Percentiles rank a stretch among this genome's conserved stretches.
Conservation (phyloP, 2,113 vertebrate species). For the Galeopterus variegatus region DNA sequence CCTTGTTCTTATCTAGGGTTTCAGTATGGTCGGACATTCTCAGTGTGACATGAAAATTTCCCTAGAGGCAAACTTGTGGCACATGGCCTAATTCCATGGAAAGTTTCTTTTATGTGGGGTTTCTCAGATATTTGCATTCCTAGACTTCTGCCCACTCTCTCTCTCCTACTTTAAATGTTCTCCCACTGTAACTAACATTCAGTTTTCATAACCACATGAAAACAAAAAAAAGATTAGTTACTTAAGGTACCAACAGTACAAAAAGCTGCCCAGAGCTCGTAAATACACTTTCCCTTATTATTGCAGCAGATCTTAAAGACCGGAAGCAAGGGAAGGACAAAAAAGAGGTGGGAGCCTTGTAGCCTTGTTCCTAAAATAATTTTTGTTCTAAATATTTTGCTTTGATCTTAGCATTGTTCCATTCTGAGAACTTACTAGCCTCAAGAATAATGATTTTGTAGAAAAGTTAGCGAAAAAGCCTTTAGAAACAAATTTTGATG, state of each 20-base stretch:
- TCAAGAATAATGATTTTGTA: background rate
- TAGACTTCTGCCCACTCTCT: constrained; percentile 17
- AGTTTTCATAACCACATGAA: constrained; percentile 26
- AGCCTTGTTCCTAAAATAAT: background rate
- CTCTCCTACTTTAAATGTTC: constrained; percentile 32
- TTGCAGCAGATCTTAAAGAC: background rate
- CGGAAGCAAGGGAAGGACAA: background rate
- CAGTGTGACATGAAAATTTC: constrained; percentile 58
- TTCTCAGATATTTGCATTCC: background rate
- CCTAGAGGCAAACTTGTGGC: constrained; percentile 22
- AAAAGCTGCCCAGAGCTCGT: background rate
- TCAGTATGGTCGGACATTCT: constrained; percentile 22
- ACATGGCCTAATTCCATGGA: constrained; percentile 9
- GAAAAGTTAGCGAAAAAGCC: background rate
- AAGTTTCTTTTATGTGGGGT: background rate
- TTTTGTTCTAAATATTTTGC: background rate
- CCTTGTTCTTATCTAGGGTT: constrained; percentile 49
- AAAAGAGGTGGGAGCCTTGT: background rate
- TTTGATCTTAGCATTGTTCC: background rate
- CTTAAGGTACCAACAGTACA: background rate
- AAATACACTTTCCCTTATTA: background rate
- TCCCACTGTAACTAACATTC: constrained; percentile 6
- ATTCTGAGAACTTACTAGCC: background rate
- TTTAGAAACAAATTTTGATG: background rate
- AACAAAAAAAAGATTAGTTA: background rate